phyloP scores from a whole-genome alignment of 1,140 invertebrate species.

The Lasaia peninsularis region DNA sequence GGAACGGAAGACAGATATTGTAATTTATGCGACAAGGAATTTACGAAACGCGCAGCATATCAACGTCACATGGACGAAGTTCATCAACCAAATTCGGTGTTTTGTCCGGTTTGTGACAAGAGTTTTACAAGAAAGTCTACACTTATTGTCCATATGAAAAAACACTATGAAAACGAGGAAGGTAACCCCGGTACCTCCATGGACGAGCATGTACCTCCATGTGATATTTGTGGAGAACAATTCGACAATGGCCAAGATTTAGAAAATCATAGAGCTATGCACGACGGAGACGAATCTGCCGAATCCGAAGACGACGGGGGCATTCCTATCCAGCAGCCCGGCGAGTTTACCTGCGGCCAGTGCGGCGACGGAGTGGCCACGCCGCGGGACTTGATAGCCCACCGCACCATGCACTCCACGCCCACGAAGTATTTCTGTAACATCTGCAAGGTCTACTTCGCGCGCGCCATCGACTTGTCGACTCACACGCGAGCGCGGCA shows the following conservation, averaged over 20 bases:
- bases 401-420: constrained; percentile 68
- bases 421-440: constrained; percentile 75
- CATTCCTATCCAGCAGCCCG: constrained; percentile 35
- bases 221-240: constrained; percentile 56
- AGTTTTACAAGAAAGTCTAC: constrained; percentile 76
- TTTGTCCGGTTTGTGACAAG: constrained; percentile 77
- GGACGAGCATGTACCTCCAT: constrained; percentile 44
- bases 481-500: constrained; percentile 78
- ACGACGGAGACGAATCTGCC: constrained; percentile 51
- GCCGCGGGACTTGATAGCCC: constrained; percentile 63
- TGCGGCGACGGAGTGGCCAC: constrained; percentile 69
- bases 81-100: constrained; percentile 54
- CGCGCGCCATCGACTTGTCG: constrained; percentile 73
- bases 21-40: constrained; percentile 78
- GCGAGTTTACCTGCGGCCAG: constrained; percentile 68
- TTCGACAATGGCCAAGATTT: constrained; percentile 43
- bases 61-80: constrained; percentile 79
- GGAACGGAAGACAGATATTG: constrained; percentile 76
- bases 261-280: constrained; percentile 38
- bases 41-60: constrained; percentile 76
- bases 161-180: constrained; percentile 66
- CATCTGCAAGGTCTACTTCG: constrained; percentile 78
- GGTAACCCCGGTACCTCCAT: constrained; percentile 40
- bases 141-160: constrained; percentile 76
- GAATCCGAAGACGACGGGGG: constrained; percentile 61